These are phyloP conservation scores for Zaprionus davidi DNA, from an alignment of 1,140 invertebrate genomes.

Conservation along the genomic window DNA sequence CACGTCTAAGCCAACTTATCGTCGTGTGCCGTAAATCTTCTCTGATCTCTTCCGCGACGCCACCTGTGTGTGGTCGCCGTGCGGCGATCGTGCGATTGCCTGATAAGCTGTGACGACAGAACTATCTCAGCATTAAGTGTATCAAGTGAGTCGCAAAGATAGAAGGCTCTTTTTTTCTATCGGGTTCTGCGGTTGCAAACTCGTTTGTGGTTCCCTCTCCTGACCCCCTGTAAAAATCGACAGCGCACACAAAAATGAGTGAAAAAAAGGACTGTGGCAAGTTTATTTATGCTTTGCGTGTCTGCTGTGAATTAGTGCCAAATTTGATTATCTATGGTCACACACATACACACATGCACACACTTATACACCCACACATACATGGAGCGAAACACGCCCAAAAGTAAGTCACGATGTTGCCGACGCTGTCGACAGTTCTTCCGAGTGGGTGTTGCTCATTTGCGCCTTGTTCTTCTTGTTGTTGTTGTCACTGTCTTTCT, in stretches of 20 bases:
- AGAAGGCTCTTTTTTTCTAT: background rate
- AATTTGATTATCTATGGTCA: constrained; percentile 80
- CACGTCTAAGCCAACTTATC: background rate
- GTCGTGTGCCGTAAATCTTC: background rate
- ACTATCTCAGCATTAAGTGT: background rate
- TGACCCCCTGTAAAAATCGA: background rate
- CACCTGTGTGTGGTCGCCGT: background rate
- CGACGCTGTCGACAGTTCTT: constrained; percentile 32
- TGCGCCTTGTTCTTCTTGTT: constrained; percentile 21
- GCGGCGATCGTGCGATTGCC: background rate
- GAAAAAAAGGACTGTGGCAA: constrained; percentile 64
- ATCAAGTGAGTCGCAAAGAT: background rate
- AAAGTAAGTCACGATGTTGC: constrained; percentile 62
- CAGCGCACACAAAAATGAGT: constrained; percentile 42
- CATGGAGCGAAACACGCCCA: constrained; percentile 59
- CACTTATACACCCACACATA: background rate
- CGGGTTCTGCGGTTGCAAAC: background rate
- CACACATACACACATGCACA: constrained; percentile 49
- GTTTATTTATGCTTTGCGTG: constrained; percentile 82
- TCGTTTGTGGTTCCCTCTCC: background rate
- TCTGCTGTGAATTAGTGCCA: constrained; percentile 81
- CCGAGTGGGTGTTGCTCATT: constrained; percentile 21
- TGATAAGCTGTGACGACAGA: background rate
- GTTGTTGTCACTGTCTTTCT: background rate
- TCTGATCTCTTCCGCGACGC: background rate